Evolutionary conservation across 2,888 invertebrate species (phyloP).

Genomic region (Drosophila paranaensis): DNA sequence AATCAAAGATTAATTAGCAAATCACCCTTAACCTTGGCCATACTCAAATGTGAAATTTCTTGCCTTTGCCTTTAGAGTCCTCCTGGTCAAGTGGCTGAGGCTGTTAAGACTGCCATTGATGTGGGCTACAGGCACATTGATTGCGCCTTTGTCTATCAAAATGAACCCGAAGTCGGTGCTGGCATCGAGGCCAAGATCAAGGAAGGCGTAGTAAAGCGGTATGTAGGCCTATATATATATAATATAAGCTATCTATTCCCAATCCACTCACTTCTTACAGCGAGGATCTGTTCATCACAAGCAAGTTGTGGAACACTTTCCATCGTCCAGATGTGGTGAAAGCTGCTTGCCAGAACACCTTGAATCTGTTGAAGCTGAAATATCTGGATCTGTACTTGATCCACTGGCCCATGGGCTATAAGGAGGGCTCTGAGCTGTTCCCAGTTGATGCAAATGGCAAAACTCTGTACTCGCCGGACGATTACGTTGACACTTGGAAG

Average conservation of each 20-base stretch:
- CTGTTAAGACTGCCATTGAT: constrained; percentile 90
- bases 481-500: constrained; percentile 91
- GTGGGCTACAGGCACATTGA: constrained; percentile 93
- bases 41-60: constrained; percentile 1
- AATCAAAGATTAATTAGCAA: constrained; percentile 8
- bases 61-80: constrained; percentile 85
- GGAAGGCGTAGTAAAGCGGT: constrained; percentile 89
- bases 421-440: constrained; percentile 89
- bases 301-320: constrained; percentile 95
- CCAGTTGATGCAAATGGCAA: constrained; percentile 87
- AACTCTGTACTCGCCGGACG: constrained; percentile 87
- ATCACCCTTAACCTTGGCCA: not conserved
- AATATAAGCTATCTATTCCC: not conserved
- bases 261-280: constrained; percentile 40
- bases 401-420: constrained; percentile 95
- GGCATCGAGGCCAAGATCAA: constrained; percentile 88
- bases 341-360: constrained; percentile 87
- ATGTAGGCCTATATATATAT: not conserved
- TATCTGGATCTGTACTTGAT: constrained; percentile 95
- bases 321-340: constrained; percentile 92
- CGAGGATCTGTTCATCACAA: constrained; percentile 90
- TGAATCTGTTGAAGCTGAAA: constrained; percentile 89
- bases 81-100: constrained; percentile 88
- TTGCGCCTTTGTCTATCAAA: constrained; percentile 89
- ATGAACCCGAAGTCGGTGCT: constrained; percentile 90